Conservation (phyloP, 2,113 vertebrate genomes). For the Panthera leo region DNA sequence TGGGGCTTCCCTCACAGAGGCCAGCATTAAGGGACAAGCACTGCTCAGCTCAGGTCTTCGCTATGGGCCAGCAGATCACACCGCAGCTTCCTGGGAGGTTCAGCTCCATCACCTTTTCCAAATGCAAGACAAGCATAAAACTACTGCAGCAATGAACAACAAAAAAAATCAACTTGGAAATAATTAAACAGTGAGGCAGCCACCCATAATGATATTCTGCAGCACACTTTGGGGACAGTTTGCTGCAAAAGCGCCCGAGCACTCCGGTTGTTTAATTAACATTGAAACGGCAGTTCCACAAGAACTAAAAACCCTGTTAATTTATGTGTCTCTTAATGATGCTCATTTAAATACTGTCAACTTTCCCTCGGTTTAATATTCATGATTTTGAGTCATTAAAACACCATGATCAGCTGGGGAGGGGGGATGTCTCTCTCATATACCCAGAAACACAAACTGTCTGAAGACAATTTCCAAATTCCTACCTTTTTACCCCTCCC, state of each 20-base stretch:
- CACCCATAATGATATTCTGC: slow-evolving; percentile 92
- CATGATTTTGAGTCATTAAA: slow-evolving; percentile 89
- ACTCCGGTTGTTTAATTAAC: slow-evolving; percentile 92
- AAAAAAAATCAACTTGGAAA: slow-evolving; percentile 88
- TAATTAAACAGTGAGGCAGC: slow-evolving; percentile 91
- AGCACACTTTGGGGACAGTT: slow-evolving; percentile 90
- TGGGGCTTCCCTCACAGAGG: neutral
- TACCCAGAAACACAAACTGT: slow-evolving; percentile 80
- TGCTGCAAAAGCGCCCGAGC: slow-evolving; percentile 87
- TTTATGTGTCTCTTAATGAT: slow-evolving; percentile 92
- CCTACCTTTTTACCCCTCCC: neutral
- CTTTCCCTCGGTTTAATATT: slow-evolving; percentile 89
- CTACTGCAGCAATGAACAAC: slow-evolving; percentile 81
- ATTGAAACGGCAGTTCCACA: slow-evolving; percentile 89
- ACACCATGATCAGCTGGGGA: slow-evolving; percentile 78
- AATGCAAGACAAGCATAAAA: slow-evolving; percentile 90
- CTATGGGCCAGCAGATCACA: slow-evolving; percentile 62
- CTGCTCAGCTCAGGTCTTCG: neutral
- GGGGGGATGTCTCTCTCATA: slow-evolving; percentile 45
- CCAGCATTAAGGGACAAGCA: neutral
- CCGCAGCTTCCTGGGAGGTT: slow-evolving; percentile 82
- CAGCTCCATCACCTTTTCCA: slow-evolving; percentile 85
- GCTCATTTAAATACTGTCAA: slow-evolving; percentile 93
- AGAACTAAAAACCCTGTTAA: slow-evolving; percentile 91
- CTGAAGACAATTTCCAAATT: slow-evolving; percentile 71